phyloP scores from a whole-genome alignment of 2,888 invertebrate species.

The Ophonus ardosiacus region DNA sequence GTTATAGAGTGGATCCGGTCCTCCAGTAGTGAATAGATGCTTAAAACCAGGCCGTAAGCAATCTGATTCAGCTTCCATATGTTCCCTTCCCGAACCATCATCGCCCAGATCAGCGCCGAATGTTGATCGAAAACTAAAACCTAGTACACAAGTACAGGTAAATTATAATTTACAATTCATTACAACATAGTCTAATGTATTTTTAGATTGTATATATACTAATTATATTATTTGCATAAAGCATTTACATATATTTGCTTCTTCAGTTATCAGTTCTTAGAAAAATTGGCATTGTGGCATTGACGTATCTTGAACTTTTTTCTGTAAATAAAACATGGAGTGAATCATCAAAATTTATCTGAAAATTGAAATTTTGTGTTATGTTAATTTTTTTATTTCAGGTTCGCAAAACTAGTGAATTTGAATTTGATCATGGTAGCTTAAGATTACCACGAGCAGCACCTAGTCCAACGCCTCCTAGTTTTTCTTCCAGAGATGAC shows the following conservation, averaged over 20 bases:
- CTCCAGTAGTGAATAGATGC: constrained; percentile 89
- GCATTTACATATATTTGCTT: not conserved
- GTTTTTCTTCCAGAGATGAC: constrained; percentile 64
- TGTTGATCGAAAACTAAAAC: constrained; percentile 82
- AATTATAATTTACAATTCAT: not conserved
- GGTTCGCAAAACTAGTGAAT: constrained; percentile 55
- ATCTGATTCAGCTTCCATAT: constrained; percentile 75
- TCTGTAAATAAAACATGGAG: too few species aligned
- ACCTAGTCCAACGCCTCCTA: constrained; percentile 78
- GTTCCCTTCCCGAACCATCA: constrained; percentile 73
- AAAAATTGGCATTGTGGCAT: not conserved
- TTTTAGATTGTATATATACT: not conserved
- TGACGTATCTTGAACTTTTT: not conserved
- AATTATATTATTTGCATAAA: not conserved
- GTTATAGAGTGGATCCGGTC: constrained; percentile 75
- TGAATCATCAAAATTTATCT: not conserved
- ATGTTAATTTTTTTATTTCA: not conserved
- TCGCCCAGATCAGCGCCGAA: constrained; percentile 77
- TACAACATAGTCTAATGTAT: not conserved
- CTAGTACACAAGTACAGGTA: constrained; percentile 77
- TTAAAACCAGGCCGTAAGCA: constrained; percentile 85
- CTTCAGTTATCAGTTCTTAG: not conserved
- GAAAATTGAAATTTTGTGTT: not conserved
- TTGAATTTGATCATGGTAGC: constrained; percentile 57
- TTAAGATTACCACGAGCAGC: constrained; percentile 73